Percentiles rank a stretch among this genome's conserved stretches.
phyloP scores from a whole-genome alignment of 2,888 invertebrate genomes.

The Macropis europaea region DNA sequence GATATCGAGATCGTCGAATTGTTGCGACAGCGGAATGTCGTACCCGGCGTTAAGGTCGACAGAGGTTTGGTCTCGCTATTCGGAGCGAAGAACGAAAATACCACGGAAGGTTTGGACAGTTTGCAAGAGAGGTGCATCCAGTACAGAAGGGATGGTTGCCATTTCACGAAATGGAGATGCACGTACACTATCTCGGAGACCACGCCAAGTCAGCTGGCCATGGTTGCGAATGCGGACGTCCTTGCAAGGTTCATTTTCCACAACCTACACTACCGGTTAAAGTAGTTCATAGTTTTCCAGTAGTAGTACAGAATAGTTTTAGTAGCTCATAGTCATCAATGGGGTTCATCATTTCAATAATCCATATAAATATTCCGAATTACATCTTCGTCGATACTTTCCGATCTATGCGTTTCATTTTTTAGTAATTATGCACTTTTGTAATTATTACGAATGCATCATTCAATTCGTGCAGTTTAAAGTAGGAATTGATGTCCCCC shows the following conservation, averaged over 20 bases:
- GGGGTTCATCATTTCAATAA: too few species aligned
- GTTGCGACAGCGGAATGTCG: constrained; percentile 81
- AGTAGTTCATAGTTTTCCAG: background rate
- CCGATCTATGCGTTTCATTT: background rate
- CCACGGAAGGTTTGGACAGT: constrained; percentile 85
- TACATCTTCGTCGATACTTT: background rate
- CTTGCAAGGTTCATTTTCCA: constrained; percentile 80
- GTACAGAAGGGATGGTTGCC: constrained; percentile 84
- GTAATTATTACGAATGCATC: too few species aligned
- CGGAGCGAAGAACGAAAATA: constrained; percentile 83
- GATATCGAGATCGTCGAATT: constrained; percentile 81
- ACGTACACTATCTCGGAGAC: constrained; percentile 82
- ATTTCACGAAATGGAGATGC: constrained; percentile 85
- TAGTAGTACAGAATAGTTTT: too few species aligned
- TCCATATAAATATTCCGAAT: too few species aligned
- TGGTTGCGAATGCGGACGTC: constrained; percentile 83
- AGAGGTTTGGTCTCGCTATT: constrained; percentile 84
- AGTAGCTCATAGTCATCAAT: too few species aligned
- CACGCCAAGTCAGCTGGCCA: constrained; percentile 82
- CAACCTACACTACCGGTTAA: too few species aligned
- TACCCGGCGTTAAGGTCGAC: constrained; percentile 85
- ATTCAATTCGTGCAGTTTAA: too few species aligned
- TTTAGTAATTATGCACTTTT: background rate
- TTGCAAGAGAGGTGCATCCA: constrained; percentile 83
- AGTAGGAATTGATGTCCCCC: background rate